phyloP scores from a whole-genome alignment of 2,888 invertebrate species.

The Agrotis ipsilon region DNA sequence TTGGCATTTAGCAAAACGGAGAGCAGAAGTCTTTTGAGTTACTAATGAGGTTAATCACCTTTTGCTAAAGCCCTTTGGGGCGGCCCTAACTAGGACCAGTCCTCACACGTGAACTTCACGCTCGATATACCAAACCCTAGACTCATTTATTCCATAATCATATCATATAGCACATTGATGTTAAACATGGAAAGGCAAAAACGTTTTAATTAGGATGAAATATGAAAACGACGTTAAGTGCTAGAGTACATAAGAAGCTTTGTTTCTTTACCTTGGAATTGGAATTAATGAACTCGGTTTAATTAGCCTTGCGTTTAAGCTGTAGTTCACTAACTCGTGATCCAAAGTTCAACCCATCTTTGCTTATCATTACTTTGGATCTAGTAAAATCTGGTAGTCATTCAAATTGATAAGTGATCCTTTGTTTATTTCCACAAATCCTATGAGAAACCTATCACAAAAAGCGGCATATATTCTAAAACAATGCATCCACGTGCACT shows the following conservation, averaged over 20 bases:
- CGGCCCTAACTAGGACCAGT: conserved; percentile 61
- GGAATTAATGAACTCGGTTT: conserved; percentile 19
- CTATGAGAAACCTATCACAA: conserved; percentile 17
- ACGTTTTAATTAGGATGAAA: conserved; percentile 45
- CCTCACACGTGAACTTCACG: conserved; percentile 69
- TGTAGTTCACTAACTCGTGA: conserved; percentile 11
- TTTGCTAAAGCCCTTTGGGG: conserved; percentile 15
- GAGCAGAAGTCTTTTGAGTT: conserved; percentile 7
- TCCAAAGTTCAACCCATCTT: neutral
- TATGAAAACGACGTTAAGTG: conserved; percentile 35
- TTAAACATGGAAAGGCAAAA: conserved; percentile 44
- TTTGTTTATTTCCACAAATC: conserved; percentile 13
- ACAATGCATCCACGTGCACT: conserved; percentile 54
- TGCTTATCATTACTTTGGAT: neutral
- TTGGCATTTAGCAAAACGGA: conserved; percentile 1
- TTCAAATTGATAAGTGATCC: neutral
- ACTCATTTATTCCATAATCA: conserved; percentile 59
- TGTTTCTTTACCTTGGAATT: conserved; percentile 25
- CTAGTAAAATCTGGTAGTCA: neutral
- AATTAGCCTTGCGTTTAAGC: conserved; percentile 21
- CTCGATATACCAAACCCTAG: conserved; percentile 64
- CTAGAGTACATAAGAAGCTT: conserved; percentile 23
- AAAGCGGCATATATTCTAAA: conserved; percentile 41
- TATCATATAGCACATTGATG: conserved; percentile 62
- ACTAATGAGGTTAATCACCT: conserved; percentile 10